These are phyloP conservation scores for Crotalus horridus DNA, from an alignment of 2,113 vertebrate species.

Conservation along the genomic window DNA sequence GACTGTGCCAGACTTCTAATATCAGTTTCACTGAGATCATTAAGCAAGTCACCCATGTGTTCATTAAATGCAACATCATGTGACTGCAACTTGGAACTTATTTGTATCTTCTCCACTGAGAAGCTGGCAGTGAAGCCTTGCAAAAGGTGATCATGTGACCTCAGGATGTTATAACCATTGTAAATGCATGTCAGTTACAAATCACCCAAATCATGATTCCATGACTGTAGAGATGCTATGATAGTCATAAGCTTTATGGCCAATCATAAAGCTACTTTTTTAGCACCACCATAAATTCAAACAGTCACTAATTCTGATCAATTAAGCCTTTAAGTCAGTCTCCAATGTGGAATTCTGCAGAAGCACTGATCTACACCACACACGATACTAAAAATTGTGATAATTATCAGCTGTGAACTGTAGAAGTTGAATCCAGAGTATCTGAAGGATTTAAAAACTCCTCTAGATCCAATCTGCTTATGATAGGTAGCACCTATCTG, in stretches of 20 bases:
- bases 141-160: not conserved
- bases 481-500: not conserved
- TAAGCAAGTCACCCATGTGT: not conserved
- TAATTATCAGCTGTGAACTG: not conserved
- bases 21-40: not conserved
- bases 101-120: not conserved
- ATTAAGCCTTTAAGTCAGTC: not conserved
- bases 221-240: not conserved
- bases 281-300: not conserved
- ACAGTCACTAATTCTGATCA: not conserved
- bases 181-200: not conserved
- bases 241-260: not conserved
- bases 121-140: not conserved
- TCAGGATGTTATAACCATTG: not conserved
- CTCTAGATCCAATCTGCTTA: not conserved
- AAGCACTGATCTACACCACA: not conserved
- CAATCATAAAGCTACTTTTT: not conserved
- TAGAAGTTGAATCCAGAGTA: not conserved
- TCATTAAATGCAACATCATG: not conserved
- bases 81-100: not conserved
- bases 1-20: not conserved
- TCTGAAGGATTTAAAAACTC: not conserved
- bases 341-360: not conserved
- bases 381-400: not conserved
- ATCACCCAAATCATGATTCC: not conserved